Evolutionary conservation across 1,140 invertebrate species (phyloP).

Genomic region (Drosophila erecta): DNA sequence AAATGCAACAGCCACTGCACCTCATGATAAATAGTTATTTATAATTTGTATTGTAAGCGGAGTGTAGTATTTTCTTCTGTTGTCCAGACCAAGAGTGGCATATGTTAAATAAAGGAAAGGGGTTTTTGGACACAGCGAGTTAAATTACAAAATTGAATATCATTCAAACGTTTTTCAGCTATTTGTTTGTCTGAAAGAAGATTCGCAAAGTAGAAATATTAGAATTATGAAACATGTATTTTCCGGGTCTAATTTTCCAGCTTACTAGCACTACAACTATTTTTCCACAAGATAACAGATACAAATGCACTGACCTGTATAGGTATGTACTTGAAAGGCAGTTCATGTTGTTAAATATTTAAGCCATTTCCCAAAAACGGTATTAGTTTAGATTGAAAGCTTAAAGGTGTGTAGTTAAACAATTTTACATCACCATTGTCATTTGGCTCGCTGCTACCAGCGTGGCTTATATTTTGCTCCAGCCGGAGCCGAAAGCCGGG

Average conservation of each 20-base stretch:
- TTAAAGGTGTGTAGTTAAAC: conserved; percentile 6
- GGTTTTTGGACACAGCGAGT: background rate
- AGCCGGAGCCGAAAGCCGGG: conserved; percentile 16
- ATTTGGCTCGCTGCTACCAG: conserved; percentile 3
- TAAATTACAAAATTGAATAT: too few relatives aligned
- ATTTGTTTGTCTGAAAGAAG: too few relatives aligned
- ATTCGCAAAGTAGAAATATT: background rate
- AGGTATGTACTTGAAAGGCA: conserved; percentile 43
- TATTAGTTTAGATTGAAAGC: background rate
- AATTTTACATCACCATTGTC: conserved; percentile 36
- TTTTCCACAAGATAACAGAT: too few relatives aligned
- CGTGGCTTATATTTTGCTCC: conserved; percentile 30
- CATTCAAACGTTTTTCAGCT: too few relatives aligned
- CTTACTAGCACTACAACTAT: conserved; percentile 1
- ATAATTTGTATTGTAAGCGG: conserved; percentile 77
- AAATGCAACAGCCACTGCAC: conserved; percentile 67
- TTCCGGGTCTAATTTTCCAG: too few relatives aligned
- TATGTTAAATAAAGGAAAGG: background rate
- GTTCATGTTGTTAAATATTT: conserved; percentile 39
- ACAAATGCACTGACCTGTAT: too few relatives aligned
- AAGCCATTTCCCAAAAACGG: background rate
- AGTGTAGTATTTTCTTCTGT: conserved; percentile 28
- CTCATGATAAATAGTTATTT: conserved; percentile 79
- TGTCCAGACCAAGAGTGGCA: conserved; percentile 6
- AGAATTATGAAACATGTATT: too few relatives aligned